Base-by-base conservation (phyloP, 2,888 invertebrate genomes). In the Stenodema calcarata region DNA sequence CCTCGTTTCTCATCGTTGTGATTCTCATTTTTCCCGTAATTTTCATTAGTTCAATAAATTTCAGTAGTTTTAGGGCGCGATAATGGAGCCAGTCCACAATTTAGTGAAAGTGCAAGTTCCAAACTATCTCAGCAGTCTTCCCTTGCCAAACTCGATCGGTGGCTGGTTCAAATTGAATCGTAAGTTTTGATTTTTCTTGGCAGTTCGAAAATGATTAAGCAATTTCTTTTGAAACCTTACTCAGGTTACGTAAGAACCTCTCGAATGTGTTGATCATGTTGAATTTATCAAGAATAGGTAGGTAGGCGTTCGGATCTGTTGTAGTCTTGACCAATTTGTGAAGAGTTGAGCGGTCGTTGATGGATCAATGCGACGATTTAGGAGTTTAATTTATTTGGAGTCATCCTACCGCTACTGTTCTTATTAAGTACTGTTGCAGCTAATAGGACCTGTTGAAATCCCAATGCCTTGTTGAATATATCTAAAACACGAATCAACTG, bases 151-250 rank as follows among this genome's bases (percentile, higher is more conserved):
- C 90, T 93, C 95, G 16, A 91, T 97, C 89, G 94, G 95, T 88
- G 97, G 97, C 90, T 96, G 97, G 95, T 96, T 97, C 91, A 94
- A 93, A 90, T 93, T 97, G 89, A 95, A 96, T 92, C 93, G 97
- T 97, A 93, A 93, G 93, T 92, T 73, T 18, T 16, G 23, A 44
- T 62, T 62, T 62, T 62, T 62, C 62, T 62, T 62, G 23, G 62
- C 62, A 62, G 23, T 3, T 23, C 47, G 1, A 2, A 47, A 47
- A 47, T 47, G 47, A 47, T 47, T 7, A 7, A 12, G 47, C 47
- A 47, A 12, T 47, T 47, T 47, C 47, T 14, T 16, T 47, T 47
- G 4, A 12, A 9, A 47, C 47, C 6, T 3, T 2, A 47, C 16
- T 9, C 4, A 4, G 47, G 4, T 47, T 47, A 47, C 16, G 47